These are phyloP conservation scores for Fundulus diaphanus DNA, from an alignment of 2,797 vertebrate genomes.

Conservation along the genomic window DNA sequence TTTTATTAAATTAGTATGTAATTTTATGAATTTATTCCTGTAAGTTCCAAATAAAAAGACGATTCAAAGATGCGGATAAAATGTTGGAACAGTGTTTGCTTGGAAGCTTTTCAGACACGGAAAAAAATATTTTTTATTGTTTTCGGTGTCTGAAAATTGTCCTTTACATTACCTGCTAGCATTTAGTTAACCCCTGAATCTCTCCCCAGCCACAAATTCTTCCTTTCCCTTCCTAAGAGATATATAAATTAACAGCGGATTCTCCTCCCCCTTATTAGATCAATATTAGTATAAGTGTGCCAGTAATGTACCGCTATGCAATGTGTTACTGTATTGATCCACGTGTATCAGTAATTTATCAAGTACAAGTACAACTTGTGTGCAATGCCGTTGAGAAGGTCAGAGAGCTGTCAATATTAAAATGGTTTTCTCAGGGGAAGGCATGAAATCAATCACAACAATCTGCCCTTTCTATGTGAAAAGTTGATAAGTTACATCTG, in stretches of 20 bases:
- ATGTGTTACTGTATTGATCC: slow-evolving; percentile 3
- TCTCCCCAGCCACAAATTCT: not conserved
- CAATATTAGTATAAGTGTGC: slow-evolving; percentile 1
- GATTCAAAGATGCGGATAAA: too few species aligned
- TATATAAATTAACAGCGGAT: not conserved
- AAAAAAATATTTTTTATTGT: too few species aligned
- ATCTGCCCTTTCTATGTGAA: slow-evolving; percentile 14
- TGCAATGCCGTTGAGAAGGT: slow-evolving; percentile 21
- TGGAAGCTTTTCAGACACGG: too few species aligned
- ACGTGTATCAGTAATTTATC: slow-evolving; percentile 17
- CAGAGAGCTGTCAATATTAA: slow-evolving; percentile 23
- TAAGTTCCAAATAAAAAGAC: too few species aligned
- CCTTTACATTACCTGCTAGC: too few species aligned
- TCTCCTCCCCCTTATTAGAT: slow-evolving; percentile 7
- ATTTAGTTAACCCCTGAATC: too few species aligned
- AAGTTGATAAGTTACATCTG: not conserved
- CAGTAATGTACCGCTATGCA: slow-evolving; percentile 4
- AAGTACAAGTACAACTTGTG: slow-evolving; percentile 17
- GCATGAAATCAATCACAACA: slow-evolving; percentile 13
- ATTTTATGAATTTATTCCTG: too few species aligned
- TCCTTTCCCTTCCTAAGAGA: not conserved
- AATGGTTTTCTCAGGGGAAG: not conserved
- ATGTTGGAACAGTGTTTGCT: too few species aligned
- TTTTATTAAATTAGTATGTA: too few species aligned
- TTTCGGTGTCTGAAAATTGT: too few species aligned